Percentiles rank a stretch among this genome's conserved stretches.
Evolutionary conservation across 2,113 vertebrate species (phyloP).

Genomic region (Callocephalon fimbriatum): DNA sequence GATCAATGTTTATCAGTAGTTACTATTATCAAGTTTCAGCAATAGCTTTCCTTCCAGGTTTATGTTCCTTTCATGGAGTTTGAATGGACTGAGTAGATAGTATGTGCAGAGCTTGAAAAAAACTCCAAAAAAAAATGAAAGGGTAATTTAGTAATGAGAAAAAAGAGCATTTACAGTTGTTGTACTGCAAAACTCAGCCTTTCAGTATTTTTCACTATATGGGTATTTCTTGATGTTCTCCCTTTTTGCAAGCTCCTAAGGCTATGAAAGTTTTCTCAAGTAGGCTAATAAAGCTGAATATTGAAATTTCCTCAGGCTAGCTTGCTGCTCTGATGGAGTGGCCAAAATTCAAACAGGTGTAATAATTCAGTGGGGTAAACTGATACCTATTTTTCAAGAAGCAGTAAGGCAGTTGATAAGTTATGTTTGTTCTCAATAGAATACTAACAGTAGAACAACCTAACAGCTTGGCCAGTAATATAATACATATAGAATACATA

Average conservation of each 20-base stretch:
- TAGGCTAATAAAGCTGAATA: slow-evolving; percentile 32
- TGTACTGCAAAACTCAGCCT: not conserved
- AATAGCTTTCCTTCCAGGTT: not conserved
- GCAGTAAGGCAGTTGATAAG: slow-evolving; percentile 50
- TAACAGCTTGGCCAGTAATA: not conserved
- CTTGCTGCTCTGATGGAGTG: slow-evolving; percentile 13
- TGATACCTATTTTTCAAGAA: slow-evolving; percentile 51
- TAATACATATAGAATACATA: not conserved
- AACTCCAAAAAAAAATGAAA: not conserved
- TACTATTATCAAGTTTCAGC: slow-evolving; percentile 1
- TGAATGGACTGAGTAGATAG: not conserved
- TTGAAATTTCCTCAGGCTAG: slow-evolving; percentile 37
- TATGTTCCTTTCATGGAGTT: not conserved
- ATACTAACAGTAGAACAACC: slow-evolving; percentile 3
- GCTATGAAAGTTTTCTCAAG: slow-evolving; percentile 34
- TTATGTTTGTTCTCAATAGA: slow-evolving; percentile 61
- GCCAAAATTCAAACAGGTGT: slow-evolving; percentile 55
- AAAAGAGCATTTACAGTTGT: not conserved
- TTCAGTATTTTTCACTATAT: not conserved
- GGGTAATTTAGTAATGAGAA: not conserved
- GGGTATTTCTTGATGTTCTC: not conserved
- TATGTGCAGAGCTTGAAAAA: not conserved
- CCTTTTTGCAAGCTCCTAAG: not conserved
- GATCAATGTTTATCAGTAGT: not conserved
- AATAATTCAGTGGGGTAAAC: slow-evolving; percentile 46